phyloP scores from a whole-genome alignment of 2,888 invertebrate species.

The Allacma fusca region DNA sequence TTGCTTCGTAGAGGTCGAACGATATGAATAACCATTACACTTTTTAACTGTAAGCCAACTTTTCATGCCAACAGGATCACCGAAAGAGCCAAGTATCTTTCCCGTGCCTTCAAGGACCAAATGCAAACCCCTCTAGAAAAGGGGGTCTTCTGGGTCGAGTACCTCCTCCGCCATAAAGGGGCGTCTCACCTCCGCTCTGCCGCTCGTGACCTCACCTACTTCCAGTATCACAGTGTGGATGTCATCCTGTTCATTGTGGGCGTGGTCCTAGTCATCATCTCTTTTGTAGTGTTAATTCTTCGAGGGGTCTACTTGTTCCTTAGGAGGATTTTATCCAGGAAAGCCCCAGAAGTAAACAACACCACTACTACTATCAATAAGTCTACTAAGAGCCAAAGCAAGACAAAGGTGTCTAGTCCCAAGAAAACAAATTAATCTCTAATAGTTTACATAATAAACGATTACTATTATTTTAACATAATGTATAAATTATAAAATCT shows the following conservation, averaged over 20 bases:
- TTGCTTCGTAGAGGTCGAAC: too few species aligned
- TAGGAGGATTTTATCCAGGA: background rate
- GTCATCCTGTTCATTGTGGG: constrained; percentile 46
- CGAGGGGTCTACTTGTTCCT: background rate
- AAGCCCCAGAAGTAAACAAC: too few species aligned
- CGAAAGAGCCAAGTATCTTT: constrained; percentile 63
- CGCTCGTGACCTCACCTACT: constrained; percentile 60
- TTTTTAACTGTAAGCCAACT: background rate
- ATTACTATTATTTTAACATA: too few species aligned
- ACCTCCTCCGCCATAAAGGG: constrained; percentile 64
- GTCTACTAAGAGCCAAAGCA: too few species aligned
- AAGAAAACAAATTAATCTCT: too few species aligned
- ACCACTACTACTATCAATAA: too few species aligned
- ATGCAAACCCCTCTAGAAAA: constrained; percentile 26
- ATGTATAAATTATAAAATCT: too few species aligned
- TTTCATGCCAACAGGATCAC: background rate
- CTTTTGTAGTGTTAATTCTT: background rate
- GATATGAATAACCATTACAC: background rate
- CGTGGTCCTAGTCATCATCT: background rate
- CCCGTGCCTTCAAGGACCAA: constrained; percentile 65
- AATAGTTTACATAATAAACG: too few species aligned
- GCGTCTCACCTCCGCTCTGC: constrained; percentile 60
- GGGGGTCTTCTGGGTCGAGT: constrained; percentile 47
- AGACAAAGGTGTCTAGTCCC: too few species aligned
- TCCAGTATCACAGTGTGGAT: constrained; percentile 62